Evolutionary conservation across 2,888 invertebrate species (phyloP), one percentile per base, ranked within the genome.

Genomic region (Dyspetes luteomarginatus): DNA sequence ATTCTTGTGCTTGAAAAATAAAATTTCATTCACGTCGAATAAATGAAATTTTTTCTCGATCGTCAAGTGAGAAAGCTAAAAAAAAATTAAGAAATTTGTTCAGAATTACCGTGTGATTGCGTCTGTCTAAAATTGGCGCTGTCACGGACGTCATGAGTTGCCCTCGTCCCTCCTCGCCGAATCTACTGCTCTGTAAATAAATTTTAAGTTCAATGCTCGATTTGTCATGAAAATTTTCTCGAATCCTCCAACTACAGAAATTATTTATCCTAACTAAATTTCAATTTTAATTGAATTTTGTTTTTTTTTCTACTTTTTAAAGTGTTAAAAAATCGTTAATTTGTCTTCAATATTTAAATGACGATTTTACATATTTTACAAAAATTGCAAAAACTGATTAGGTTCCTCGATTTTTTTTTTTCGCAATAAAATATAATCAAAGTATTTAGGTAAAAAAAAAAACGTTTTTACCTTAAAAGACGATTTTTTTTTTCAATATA

Each of bases 61-160:
- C 1, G 28, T 45, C 26, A 5, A 30, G 22, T 7, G 22, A 17
- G 12, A 62, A 50, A 17, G 28, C 1, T 2, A 45, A 30, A 36
- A 4, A 60, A 17, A 26, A 4, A 52, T 56, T 22, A 7, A 48
- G 7, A n/a, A n/a, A 48, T 48, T 45, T 52, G 26, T n/a, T 45
- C 82, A 86, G n/a, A n/a, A 90, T 91, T 93, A 96, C 96, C 92
- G 97, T 96, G 93, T 96, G 96, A 92, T 98, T 97, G 92, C 97
- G 95, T 91, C 96, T 95, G 94, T 98, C 98, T 93, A 98, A 97
- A 86, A 99, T 98, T 43, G 99, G 98, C 84, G 97, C 97, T 68
- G 98, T 96, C 82, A 98, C 97, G 68, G 98, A 97, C 71, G 97
- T 97, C 95, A 98, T 97, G 82, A 98, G 93, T 86, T 97, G 96